A percentile compares a stretch with the other conserved stretches of the same genome.
phyloP scores from a whole-genome alignment of 2,888 invertebrate species.

The Polydesmus complanatus region DNA sequence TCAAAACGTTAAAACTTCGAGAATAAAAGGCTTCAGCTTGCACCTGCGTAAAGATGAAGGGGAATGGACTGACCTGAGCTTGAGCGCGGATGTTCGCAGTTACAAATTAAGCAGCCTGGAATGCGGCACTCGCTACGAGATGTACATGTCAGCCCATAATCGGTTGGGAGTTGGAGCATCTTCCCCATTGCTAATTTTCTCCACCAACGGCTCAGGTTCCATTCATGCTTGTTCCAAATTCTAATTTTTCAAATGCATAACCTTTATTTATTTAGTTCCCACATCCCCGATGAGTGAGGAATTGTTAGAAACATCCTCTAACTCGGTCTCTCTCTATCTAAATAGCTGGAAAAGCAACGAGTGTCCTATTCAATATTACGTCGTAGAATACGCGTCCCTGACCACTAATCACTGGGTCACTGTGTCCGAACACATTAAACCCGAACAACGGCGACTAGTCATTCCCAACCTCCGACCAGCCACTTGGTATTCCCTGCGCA shows the following conservation, averaged over 20 bases:
- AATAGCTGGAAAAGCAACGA: conserved; percentile 29
- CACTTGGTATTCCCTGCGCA: conserved; percentile 32
- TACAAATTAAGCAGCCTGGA: conserved; percentile 4
- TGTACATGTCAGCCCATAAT: conserved; percentile 1
- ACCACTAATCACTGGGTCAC: conserved; percentile 19
- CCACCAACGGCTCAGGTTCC: conserved; percentile 9
- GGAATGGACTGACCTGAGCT: conserved; percentile 4
- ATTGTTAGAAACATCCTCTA: conserved; percentile 15
- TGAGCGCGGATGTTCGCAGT: conserved; percentile 3
- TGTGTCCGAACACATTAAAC: conserved; percentile 18
- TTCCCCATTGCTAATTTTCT: background rate
- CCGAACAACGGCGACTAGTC: conserved; percentile 19
- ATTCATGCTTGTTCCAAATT: background rate
- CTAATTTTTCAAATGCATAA: background rate
- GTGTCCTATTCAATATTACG: conserved; percentile 29
- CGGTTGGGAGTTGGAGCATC: conserved; percentile 1
- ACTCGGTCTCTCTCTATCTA: conserved; percentile 45
- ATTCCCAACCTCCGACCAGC: conserved; percentile 28
- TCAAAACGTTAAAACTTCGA: background rate
- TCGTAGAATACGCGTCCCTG: conserved; percentile 21
- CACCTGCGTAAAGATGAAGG: conserved; percentile 4
- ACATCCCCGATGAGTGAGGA: conserved; percentile 11
- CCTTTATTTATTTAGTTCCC: conserved; percentile 9
- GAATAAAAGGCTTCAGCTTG: conserved; percentile 6
- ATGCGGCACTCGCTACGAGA: conserved; percentile 8